A percentile compares a stretch with the other conserved stretches of the same genome.
phyloP scores from a whole-genome alignment of 2,888 invertebrate species.

The Pristionchus japonicus region DNA sequence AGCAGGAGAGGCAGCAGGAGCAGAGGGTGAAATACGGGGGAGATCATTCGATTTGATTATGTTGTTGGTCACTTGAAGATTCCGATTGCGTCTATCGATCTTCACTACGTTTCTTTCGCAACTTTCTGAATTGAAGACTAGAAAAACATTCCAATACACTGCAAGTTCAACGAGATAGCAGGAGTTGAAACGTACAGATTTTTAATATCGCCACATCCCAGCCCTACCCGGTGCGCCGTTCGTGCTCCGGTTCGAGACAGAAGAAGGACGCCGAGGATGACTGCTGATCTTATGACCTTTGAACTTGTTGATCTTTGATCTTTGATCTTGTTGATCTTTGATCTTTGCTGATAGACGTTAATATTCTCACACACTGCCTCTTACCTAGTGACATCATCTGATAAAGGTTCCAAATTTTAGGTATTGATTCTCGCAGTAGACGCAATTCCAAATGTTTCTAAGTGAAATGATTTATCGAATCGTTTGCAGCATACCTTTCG shows the following conservation, averaged over 20 bases:
- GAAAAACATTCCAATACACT: too few species aligned
- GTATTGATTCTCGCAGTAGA: too few species aligned
- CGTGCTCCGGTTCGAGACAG: background rate
- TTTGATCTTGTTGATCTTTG: background rate
- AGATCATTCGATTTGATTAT: too few species aligned
- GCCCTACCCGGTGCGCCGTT: slow-evolving; percentile 15
- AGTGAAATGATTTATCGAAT: too few species aligned
- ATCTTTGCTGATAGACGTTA: background rate
- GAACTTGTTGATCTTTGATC: background rate
- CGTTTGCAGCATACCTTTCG: too few species aligned
- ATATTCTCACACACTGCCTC: background rate
- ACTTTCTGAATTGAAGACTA: too few species aligned
- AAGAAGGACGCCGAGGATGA: slow-evolving; percentile 22
- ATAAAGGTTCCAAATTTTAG: background rate
- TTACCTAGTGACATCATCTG: background rate
- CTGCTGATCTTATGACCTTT: background rate
- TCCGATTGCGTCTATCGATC: too few species aligned
- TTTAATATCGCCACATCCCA: background rate
- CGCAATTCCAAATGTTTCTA: too few species aligned
- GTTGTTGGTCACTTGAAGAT: too few species aligned
- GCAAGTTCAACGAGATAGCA: too few species aligned
- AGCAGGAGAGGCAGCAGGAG: background rate
- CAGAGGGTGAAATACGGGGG: background rate
- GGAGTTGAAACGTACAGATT: too few species aligned
- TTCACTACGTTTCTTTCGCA: too few species aligned